These are phyloP conservation scores for Aurelia coerulea DNA, from an alignment of 30 jellyfish, hydroid and myxozoan species.

Conservation along the genomic window DNA sequence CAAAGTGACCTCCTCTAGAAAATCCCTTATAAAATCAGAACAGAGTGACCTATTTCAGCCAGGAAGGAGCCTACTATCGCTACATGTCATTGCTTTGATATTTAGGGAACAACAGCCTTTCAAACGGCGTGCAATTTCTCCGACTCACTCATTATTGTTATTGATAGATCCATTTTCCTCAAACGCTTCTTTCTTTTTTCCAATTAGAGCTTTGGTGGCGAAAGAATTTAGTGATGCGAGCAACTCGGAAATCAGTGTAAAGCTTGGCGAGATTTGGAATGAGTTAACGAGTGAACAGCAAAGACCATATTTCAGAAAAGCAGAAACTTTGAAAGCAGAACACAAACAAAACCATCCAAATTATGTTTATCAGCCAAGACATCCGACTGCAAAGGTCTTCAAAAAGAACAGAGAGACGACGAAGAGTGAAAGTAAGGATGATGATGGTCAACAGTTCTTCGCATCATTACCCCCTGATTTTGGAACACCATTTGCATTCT, in stretches of 20 bases:
- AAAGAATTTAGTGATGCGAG: constrained; percentile 80
- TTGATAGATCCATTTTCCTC: no score
- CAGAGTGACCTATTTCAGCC: no score
- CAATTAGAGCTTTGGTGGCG: constrained; percentile 74
- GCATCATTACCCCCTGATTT: constrained; percentile 34
- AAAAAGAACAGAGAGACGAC: constrained; percentile 18
- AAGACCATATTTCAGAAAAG: constrained; percentile 71
- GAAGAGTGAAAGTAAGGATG: neutral
- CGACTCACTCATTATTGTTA: no score
- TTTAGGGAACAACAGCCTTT: no score
- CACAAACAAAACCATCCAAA: constrained; percentile 69
- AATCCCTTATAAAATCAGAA: no score
- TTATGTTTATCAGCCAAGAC: constrained; percentile 70
- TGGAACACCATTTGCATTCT: constrained; percentile 45
- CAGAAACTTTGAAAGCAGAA: constrained; percentile 63
- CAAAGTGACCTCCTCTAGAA: no score
- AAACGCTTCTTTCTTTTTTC: no score
- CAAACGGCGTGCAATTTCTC: no score
- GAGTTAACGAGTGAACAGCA: constrained; percentile 69
- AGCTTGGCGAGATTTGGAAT: constrained; percentile 87
- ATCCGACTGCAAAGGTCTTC: constrained; percentile 9
- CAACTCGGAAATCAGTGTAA: constrained; percentile 79
- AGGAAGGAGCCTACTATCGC: no score
- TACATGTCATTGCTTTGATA: no score
- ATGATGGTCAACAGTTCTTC: neutral